phyloP scores from a whole-genome alignment of 1,140 invertebrate genomes.

The Formica selysi region DNA sequence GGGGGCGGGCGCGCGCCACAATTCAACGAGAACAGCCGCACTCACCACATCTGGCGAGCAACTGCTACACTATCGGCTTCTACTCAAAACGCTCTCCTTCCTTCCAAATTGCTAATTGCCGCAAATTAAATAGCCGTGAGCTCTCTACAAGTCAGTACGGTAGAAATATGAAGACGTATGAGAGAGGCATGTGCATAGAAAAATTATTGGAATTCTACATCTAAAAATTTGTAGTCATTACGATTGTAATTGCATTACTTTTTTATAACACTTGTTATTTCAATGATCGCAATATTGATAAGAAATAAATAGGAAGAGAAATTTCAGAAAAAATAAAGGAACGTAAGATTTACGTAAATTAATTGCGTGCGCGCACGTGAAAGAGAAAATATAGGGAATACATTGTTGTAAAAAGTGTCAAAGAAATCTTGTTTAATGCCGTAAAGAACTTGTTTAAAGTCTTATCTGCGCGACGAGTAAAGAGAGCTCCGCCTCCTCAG shows the following conservation, averaged over 20 bases:
- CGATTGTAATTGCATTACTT: not conserved
- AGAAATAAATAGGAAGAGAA: not conserved
- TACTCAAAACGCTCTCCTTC: slow-evolving; percentile 40
- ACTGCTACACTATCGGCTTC: slow-evolving; percentile 74
- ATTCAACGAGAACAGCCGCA: slow-evolving; percentile 83
- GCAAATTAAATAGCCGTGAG: not conserved
- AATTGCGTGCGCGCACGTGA: not conserved
- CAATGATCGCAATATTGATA: not conserved
- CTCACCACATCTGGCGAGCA: slow-evolving; percentile 84
- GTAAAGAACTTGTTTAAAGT: slow-evolving; percentile 33
- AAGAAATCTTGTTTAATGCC: slow-evolving; percentile 43
- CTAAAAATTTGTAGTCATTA: not conserved
- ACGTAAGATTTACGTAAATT: not conserved
- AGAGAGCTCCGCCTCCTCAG: slow-evolving; percentile 83
- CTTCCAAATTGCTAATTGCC: not conserved
- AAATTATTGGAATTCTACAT: not conserved
- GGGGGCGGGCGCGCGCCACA: slow-evolving; percentile 85
- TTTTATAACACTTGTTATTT: not conserved
- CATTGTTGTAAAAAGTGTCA: not conserved
- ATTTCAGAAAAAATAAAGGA: not conserved
- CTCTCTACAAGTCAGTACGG: not conserved
- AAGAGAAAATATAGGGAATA: not conserved
- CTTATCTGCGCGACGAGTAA: slow-evolving; percentile 71
- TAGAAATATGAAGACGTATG: not conserved
- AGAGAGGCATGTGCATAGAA: not conserved